phyloP scores from a whole-genome alignment of 2,797 vertebrate species.

The Hirundo rustica region DNA sequence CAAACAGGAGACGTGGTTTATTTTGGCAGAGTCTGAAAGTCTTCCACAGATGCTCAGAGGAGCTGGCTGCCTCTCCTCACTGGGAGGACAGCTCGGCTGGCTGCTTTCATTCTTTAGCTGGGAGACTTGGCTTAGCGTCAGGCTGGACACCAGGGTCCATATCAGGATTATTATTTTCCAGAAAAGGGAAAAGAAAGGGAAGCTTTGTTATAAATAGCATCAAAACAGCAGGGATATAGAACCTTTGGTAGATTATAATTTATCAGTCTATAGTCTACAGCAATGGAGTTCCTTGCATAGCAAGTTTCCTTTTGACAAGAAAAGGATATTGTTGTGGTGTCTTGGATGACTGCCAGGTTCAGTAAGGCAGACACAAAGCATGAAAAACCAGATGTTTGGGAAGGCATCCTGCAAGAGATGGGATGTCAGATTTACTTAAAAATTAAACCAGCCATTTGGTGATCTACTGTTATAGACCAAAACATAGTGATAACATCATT shows the following conservation, averaged over 20 bases:
- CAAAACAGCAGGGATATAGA: background rate
- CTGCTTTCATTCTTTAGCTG: background rate
- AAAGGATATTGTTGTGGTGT: background rate
- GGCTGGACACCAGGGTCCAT: background rate
- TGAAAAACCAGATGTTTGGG: background rate
- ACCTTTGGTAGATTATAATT: background rate
- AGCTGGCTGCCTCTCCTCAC: background rate
- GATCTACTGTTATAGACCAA: background rate
- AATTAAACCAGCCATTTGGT: background rate
- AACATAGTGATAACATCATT: background rate
- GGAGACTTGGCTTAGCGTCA: background rate
- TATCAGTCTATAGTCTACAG: background rate
- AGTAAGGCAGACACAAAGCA: background rate
- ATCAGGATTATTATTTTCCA: background rate
- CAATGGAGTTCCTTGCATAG: background rate
- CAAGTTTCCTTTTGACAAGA: background rate
- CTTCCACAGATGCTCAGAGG: background rate
- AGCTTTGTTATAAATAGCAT: background rate
- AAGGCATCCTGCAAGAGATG: background rate
- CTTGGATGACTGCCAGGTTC: background rate
- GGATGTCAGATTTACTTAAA: background rate
- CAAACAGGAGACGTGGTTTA: background rate
- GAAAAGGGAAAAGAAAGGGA: background rate
- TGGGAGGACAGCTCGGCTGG: background rate
- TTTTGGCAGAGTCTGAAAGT: background rate